Evolutionary conservation across 2,797 vertebrate genomes (phyloP).

Genomic region (Syngnathus rostellatus): DNA sequence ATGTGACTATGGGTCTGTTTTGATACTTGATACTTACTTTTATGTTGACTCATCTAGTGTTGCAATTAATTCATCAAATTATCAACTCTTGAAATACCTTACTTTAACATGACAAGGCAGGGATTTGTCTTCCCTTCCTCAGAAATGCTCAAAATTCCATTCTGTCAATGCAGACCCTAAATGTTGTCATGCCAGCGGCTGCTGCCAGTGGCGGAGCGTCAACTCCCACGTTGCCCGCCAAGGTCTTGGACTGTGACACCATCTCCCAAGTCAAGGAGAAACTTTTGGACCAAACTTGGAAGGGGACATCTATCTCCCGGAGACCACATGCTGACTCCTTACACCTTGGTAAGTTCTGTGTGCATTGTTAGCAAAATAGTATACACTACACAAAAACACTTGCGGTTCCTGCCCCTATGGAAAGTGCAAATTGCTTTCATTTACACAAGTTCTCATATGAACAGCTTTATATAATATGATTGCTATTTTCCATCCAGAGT

Average conservation of each 20-base stretch:
- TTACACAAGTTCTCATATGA: background rate
- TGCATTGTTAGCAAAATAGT: background rate
- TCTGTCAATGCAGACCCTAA: conserved; percentile 75
- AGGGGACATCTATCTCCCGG: conserved; percentile 81
- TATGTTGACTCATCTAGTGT: background rate
- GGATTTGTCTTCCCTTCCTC: background rate
- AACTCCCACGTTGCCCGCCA: conserved; percentile 78
- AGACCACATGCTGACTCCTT: conserved; percentile 83
- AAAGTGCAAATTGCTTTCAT: background rate
- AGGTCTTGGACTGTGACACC: conserved; percentile 94
- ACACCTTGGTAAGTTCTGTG: conserved; percentile 77
- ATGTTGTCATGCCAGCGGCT: conserved; percentile 74
- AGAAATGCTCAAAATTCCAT: background rate
- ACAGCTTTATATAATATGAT: background rate
- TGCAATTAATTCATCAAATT: background rate
- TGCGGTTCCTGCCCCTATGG: background rate
- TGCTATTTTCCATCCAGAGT: conserved; percentile 67
- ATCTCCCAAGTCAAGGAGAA: conserved; percentile 98
- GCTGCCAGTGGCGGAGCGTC: conserved; percentile 51
- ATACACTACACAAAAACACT: background rate
- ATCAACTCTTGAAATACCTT: background rate
- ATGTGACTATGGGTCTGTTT: background rate
- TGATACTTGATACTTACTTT: background rate
- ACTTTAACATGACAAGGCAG: background rate
- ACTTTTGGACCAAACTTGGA: conserved; percentile 89